Percentiles rank a stretch among this genome's conserved stretches.
These are phyloP conservation scores for Hepsetus odoe DNA, from an alignment of 2,113 vertebrate species.

Conservation along the genomic window DNA sequence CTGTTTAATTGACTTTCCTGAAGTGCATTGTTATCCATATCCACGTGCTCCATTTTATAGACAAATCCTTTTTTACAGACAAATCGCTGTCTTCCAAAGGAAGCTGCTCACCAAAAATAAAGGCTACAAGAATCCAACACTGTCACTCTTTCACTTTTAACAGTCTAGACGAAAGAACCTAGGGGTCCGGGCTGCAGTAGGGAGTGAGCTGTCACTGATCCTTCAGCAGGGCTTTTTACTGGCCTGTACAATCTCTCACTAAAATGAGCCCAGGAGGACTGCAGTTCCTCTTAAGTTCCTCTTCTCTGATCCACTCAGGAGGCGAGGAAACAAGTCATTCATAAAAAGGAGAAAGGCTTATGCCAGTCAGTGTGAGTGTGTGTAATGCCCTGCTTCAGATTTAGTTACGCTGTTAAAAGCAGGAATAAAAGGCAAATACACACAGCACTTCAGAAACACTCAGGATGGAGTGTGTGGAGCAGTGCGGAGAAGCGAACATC, in stretches of 20 bases:
- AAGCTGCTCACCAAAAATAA: too few relatives aligned
- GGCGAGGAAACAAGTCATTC: neutral
- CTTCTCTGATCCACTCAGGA: neutral
- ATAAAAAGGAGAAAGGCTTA: neutral
- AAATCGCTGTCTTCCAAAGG: too few relatives aligned
- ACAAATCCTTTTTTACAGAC: too few relatives aligned
- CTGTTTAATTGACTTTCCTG: too few relatives aligned
- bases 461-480: neutral
- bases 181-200: neutral
- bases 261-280: neutral
- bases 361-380: neutral
- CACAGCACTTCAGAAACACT: slow-evolving; percentile 39
- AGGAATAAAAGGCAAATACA: slow-evolving; percentile 3
- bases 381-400: neutral
- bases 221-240: slow-evolving; percentile 23
- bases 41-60: too few relatives aligned
- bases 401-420: neutral
- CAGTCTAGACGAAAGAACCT: too few relatives aligned
- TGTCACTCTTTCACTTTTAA: too few relatives aligned
- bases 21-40: too few relatives aligned
- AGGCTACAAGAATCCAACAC: too few relatives aligned
- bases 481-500: neutral
- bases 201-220: slow-evolving; percentile 17
- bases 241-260: slow-evolving; percentile 7
- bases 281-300: slow-evolving; percentile 8